Percentiles rank a stretch among this genome's conserved stretches.
Evolutionary conservation across 2,888 invertebrate genomes (phyloP).

Genomic region (Tenthredo scrophulariae): DNA sequence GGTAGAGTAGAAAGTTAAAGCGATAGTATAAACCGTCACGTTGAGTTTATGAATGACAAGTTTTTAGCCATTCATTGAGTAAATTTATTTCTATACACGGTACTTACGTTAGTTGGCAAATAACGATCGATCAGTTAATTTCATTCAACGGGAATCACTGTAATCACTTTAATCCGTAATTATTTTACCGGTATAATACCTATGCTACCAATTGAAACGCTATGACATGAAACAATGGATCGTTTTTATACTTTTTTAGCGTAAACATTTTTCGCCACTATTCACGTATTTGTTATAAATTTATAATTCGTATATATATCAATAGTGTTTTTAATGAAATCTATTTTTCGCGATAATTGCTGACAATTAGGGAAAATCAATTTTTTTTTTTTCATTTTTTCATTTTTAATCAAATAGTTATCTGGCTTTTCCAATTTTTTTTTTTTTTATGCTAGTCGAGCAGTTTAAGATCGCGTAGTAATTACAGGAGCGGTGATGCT

Average conservation of each 20-base stretch:
- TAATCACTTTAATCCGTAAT: neutral
- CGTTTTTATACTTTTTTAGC: neutral
- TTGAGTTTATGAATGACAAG: constrained; percentile 38
- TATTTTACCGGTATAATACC: neutral
- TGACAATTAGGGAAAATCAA: too few species aligned
- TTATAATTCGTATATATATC: neutral
- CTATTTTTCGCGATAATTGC: too few species aligned
- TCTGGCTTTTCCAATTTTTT: too few species aligned
- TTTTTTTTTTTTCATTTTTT: too few species aligned
- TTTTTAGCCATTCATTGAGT: constrained; percentile 28
- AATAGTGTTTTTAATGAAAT: too few species aligned
- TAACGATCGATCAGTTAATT: neutral
- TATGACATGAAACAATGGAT: neutral
- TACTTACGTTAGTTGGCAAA: neutral
- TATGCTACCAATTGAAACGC: neutral
- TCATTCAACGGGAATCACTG: neutral
- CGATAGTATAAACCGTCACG: neutral
- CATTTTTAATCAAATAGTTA: too few species aligned
- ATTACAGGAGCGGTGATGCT: neutral
- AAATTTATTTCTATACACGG: neutral
- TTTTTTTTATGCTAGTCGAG: too few species aligned
- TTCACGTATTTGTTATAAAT: neutral
- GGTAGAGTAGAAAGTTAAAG: constrained; percentile 32
- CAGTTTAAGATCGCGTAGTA: neutral
- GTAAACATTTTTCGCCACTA: neutral